These are phyloP conservation scores for Agrenia bidenticulata DNA, from an alignment of 2,888 invertebrate genomes.

Conservation along the genomic window DNA sequence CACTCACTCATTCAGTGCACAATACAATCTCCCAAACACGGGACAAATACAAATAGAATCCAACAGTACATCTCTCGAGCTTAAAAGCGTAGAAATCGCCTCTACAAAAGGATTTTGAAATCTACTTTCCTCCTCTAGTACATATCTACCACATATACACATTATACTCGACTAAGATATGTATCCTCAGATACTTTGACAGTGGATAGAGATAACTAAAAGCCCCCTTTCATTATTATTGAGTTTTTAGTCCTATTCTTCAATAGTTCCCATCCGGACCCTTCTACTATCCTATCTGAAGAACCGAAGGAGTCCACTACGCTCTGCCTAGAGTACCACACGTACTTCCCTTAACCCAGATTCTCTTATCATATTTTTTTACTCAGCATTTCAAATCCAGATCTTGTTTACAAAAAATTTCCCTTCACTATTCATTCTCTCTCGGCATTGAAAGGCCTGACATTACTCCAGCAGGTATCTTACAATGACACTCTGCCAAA, in stretches of 20 bases:
- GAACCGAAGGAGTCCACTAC: too few relatives aligned
- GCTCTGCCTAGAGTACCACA: too few relatives aligned
- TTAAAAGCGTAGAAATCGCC: slow-evolving; percentile 13
- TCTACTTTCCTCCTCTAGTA: slow-evolving; percentile 2
- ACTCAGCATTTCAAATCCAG: slow-evolving; percentile 17
- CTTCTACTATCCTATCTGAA: too few relatives aligned
- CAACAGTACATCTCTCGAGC: slow-evolving; percentile 7
- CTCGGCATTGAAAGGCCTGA: neutral
- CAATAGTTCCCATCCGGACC: too few relatives aligned
- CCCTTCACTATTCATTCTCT: slow-evolving; percentile 1
- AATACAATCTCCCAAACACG: slow-evolving; percentile 17
- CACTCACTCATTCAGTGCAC: slow-evolving; percentile 11
- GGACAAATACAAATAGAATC: slow-evolving; percentile 21
- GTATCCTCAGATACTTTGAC: too few relatives aligned
- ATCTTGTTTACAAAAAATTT: slow-evolving; percentile 15
- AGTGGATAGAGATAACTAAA: too few relatives aligned
- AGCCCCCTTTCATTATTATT: too few relatives aligned
- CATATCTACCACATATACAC: neutral
- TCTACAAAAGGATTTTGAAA: slow-evolving; percentile 13
- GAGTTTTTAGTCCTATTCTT: too few relatives aligned
- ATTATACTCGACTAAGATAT: too few relatives aligned
- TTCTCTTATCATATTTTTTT: slow-evolving; percentile 9
- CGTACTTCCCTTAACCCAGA: slow-evolving; percentile 6
- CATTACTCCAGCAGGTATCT: neutral
- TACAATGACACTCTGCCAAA: too few relatives aligned